A percentile compares a stretch with the other conserved stretches of the same genome.
These are phyloP conservation scores for Gryllus bimaculatus DNA, from an alignment of 1,140 invertebrate species.

Conservation along the genomic window DNA sequence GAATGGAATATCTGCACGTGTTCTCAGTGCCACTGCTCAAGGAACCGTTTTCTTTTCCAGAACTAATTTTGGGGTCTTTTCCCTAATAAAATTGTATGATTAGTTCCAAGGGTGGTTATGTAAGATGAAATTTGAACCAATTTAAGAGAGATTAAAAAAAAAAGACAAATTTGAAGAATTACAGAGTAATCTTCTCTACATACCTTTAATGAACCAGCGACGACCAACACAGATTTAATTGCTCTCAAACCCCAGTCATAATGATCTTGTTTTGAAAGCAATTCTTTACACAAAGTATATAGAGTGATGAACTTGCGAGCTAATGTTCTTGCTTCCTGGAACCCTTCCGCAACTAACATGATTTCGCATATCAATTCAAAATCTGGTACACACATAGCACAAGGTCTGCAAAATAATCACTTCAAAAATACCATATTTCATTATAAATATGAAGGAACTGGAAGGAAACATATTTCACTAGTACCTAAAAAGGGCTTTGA, in stretches of 20 bases:
- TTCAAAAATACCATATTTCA: background rate
- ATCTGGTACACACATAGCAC: slow-evolving; percentile 96
- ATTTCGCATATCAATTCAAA: slow-evolving; percentile 97
- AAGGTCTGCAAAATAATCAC: slow-evolving; percentile 51
- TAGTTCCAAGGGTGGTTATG: too few relatives aligned
- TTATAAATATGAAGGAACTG: background rate
- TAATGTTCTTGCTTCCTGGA: slow-evolving; percentile 84
- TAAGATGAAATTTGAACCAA: too few relatives aligned
- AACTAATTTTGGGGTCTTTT: too few relatives aligned
- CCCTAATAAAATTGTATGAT: too few relatives aligned
- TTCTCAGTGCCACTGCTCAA: too few relatives aligned
- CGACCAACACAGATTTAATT: slow-evolving; percentile 92
- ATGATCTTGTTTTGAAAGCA: slow-evolving; percentile 94
- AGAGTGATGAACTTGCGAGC: slow-evolving; percentile 94
- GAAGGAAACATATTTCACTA: background rate
- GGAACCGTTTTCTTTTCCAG: too few relatives aligned
- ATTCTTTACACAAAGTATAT: slow-evolving; percentile 88
- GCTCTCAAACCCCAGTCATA: slow-evolving; percentile 95
- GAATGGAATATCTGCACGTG: too few relatives aligned
- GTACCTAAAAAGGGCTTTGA: slow-evolving; percentile 78
- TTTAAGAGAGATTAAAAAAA: too few relatives aligned
- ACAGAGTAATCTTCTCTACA: background rate
- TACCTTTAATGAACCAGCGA: slow-evolving; percentile 88
- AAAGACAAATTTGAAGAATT: background rate
- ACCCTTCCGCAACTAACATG: slow-evolving; percentile 96